These are phyloP conservation scores for Semnornis frantzii DNA, from an alignment of 2,113 vertebrate species.

Conservation along the genomic window DNA sequence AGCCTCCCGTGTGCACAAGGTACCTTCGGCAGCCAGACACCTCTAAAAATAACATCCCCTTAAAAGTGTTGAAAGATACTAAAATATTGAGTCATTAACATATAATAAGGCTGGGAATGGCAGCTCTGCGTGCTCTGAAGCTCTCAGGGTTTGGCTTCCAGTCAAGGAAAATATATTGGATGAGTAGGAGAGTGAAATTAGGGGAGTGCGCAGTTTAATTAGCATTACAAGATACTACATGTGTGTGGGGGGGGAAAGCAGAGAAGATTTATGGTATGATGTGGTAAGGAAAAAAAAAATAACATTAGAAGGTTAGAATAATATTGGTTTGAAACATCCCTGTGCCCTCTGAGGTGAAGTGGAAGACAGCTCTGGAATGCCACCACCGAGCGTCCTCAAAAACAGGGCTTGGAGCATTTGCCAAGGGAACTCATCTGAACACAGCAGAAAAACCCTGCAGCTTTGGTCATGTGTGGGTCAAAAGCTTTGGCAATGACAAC, in stretches of 20 bases:
- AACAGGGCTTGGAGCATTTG: not conserved
- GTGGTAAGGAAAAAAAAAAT: slow-evolving; percentile 26
- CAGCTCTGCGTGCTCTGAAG: slow-evolving; percentile 6
- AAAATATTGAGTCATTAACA: slow-evolving; percentile 52
- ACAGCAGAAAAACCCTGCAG: not conserved
- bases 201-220: slow-evolving; percentile 53
- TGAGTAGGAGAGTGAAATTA: slow-evolving; percentile 49
- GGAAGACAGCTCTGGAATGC: not conserved
- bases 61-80: slow-evolving; percentile 38
- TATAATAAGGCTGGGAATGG: slow-evolving; percentile 18
- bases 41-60: slow-evolving; percentile 50
- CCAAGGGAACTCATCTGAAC: not conserved
- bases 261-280: slow-evolving; percentile 50
- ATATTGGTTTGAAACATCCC: not conserved
- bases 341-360: not conserved
- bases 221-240: slow-evolving; percentile 65
- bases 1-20: not conserved
- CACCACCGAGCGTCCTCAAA: rapidly evolving
- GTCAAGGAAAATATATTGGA: slow-evolving; percentile 62
- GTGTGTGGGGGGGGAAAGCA: slow-evolving; percentile 15
- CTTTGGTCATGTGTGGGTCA: not conserved
- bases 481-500: not conserved
- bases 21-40: slow-evolving; percentile 44
- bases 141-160: slow-evolving; percentile 45
- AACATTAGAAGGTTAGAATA: slow-evolving; percentile 47